phyloP scores from a whole-genome alignment of 1,140 invertebrate genomes.

The silkworm (Bombyx mori) region DNA sequence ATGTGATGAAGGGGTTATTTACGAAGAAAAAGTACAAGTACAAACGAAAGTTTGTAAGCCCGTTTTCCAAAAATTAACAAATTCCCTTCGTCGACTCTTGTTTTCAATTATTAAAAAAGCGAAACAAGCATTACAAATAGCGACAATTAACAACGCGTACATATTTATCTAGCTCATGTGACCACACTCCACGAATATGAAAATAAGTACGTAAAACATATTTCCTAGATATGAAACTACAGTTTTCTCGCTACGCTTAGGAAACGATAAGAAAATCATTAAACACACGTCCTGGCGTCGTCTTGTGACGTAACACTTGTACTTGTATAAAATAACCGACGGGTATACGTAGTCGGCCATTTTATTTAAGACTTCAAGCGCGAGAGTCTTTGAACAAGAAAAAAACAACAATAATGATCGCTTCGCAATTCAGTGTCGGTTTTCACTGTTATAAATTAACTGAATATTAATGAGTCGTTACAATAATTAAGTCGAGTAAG shows the following conservation, averaged over 20 bases:
- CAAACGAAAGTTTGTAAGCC: too few species aligned
- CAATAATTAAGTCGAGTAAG: constrained; percentile 1
- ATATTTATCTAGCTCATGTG: not conserved
- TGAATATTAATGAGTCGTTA: not conserved
- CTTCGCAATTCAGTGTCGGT: not conserved
- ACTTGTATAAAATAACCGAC: constrained; percentile 54
- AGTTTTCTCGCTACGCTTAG: not conserved
- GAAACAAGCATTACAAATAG: too few species aligned
- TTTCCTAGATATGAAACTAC: constrained; percentile 6
- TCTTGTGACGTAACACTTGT: constrained; percentile 58
- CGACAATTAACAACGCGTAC: not conserved
- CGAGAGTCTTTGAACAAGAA: constrained; percentile 16
- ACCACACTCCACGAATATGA: constrained; percentile 16
- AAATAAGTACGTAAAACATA: constrained; percentile 12
- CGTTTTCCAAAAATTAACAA: too few species aligned
- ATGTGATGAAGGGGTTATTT: too few species aligned
- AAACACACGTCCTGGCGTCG: constrained; percentile 47
- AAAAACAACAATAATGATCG: not conserved
- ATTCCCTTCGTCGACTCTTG: too few species aligned
- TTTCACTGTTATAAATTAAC: too few species aligned
- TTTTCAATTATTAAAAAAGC: too few species aligned
- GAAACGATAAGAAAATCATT: constrained; percentile 36
- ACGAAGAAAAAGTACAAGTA: too few species aligned
- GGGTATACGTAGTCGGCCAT: constrained; percentile 39
- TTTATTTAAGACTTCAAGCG: constrained; percentile 42